Evolutionary conservation across 2,797 vertebrate species (phyloP).

Genomic region (Clangula hyemalis): DNA sequence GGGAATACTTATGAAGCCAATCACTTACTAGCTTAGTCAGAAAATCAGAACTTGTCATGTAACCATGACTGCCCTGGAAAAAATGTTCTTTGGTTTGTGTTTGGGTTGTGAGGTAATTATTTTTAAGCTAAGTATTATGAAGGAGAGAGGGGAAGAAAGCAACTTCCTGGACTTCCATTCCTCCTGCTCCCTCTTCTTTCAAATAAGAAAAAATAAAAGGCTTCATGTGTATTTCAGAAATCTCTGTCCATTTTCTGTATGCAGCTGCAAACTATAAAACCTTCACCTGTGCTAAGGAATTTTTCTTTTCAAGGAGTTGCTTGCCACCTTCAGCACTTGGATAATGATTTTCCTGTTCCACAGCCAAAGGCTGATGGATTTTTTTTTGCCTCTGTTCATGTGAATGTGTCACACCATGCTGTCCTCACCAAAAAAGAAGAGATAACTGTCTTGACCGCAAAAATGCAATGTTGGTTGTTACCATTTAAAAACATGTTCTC

Average conservation of each 20-base stretch:
- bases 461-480: not conserved
- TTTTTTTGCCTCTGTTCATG: not conserved
- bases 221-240: not conserved
- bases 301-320: not conserved
- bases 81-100: not conserved
- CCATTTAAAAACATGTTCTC: not conserved
- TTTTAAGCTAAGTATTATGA: not conserved
- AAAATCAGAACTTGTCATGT: not conserved
- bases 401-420: not conserved
- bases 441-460: not conserved
- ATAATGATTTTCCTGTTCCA: not conserved
- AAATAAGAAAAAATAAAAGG: not conserved
- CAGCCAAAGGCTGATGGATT: not conserved
- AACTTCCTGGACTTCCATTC: not conserved
- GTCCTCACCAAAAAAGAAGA: not conserved
- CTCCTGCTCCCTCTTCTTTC: not conserved
- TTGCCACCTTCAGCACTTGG: not conserved
- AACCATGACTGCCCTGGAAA: not conserved
- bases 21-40: not conserved
- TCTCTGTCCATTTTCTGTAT: not conserved
- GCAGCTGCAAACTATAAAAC: not conserved
- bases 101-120: not conserved
- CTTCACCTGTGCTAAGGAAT: not conserved
- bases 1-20: not conserved
- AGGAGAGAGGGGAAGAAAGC: not conserved